Conservation (phyloP, 2,113 vertebrate genomes). For the Nerophis lumbriciformis region DNA sequence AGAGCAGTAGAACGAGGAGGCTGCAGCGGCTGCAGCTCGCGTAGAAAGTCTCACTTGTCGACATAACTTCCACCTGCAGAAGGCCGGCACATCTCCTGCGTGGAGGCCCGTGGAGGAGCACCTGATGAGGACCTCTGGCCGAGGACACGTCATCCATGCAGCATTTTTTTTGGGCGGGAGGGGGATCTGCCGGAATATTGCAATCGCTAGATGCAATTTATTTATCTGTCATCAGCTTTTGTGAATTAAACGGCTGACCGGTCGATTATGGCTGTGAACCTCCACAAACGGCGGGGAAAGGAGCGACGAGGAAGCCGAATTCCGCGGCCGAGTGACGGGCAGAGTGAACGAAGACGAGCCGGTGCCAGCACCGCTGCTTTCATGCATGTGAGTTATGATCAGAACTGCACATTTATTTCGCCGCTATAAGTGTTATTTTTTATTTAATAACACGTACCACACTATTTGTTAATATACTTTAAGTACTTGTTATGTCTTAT, state of each 20-base stretch:
- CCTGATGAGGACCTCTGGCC: slow-evolving; percentile 12
- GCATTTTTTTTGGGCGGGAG: not conserved
- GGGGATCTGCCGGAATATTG: slow-evolving; percentile 14
- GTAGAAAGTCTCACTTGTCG: slow-evolving; percentile 9
- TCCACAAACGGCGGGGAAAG: slow-evolving; percentile 20
- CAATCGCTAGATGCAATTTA: slow-evolving; percentile 1
- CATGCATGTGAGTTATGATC: slow-evolving; percentile 24
- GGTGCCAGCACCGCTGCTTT: slow-evolving; percentile 21
- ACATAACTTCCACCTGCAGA: slow-evolving; percentile 33
- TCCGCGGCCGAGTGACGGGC: slow-evolving; percentile 34
- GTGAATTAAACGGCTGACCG: slow-evolving; percentile 18
- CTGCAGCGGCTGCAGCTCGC: slow-evolving; percentile 47
- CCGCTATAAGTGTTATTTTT: no score
- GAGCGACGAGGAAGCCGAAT: slow-evolving; percentile 12
- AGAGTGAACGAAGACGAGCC: slow-evolving; percentile 29
- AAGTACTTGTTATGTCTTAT: not conserved
- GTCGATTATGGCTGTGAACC: slow-evolving; percentile 28
- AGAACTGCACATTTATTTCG: not conserved
- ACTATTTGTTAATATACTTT: not conserved
- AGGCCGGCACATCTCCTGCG: slow-evolving; percentile 43
- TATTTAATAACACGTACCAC: no score
- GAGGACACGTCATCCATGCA: slow-evolving; percentile 26
- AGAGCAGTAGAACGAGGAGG: slow-evolving; percentile 65
- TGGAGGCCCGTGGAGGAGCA: slow-evolving; percentile 42
- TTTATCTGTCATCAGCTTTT: not conserved